Evolutionary conservation across 2,797 vertebrate genomes (phyloP).

Genomic region (Heteromormyrus szaboi): DNA sequence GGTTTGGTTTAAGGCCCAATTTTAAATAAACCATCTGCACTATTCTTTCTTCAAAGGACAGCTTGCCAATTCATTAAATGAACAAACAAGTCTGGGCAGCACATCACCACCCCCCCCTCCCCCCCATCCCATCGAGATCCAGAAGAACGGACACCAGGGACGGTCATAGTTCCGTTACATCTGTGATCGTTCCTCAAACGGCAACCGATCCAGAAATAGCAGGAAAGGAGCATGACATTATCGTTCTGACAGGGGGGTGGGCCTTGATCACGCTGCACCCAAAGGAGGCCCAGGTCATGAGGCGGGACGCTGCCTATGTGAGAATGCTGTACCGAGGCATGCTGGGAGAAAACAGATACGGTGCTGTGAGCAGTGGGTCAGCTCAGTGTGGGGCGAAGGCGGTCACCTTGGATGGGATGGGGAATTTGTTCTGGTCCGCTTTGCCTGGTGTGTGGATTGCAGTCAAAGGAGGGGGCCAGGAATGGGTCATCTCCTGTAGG

Average conservation of each 20-base stretch:
- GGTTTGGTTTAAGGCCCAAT: constrained; percentile 2
- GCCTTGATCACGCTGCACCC: background rate
- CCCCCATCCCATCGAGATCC: background rate
- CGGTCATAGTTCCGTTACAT: background rate
- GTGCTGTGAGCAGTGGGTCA: background rate
- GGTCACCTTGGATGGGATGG: constrained; percentile 78
- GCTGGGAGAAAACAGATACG: background rate
- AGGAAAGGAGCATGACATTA: background rate
- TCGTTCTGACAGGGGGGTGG: background rate
- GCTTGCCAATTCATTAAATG: background rate
- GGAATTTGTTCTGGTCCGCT: constrained; percentile 82
- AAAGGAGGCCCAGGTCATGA: background rate
- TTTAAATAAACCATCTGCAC: background rate
- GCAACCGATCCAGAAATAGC: background rate
- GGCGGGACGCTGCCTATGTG: background rate
- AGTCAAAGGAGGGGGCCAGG: constrained; percentile 86
- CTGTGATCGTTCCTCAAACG: background rate
- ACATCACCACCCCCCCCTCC: background rate
- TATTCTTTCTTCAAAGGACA: background rate
- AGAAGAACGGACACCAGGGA: background rate
- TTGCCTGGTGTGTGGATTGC: constrained; percentile 86
- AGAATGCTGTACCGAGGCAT: background rate
- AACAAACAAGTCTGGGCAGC: background rate
- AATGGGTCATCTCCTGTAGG: constrained; percentile 85
- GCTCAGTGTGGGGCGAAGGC: background rate